Conservation (phyloP, 2,113 vertebrate genomes). For the Sclerurus mexicanus region DNA sequence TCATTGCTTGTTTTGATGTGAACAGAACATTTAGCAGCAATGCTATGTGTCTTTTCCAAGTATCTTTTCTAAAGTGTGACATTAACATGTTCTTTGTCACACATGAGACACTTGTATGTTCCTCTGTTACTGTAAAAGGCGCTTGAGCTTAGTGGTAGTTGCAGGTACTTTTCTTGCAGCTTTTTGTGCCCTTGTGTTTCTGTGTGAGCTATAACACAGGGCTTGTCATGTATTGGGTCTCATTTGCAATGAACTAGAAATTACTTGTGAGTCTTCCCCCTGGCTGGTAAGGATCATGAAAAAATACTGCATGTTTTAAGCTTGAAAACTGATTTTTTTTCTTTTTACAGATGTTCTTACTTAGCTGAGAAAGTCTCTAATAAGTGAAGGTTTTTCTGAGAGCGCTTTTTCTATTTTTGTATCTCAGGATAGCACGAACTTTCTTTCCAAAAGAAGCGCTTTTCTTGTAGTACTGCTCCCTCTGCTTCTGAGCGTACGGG, state of each 20-base stretch:
- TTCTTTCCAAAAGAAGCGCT: background rate
- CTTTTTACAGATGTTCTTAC: background rate
- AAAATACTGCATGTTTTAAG: background rate
- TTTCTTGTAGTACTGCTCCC: background rate
- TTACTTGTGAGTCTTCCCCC: background rate
- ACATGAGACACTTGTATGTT: background rate
- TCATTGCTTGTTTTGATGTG: background rate
- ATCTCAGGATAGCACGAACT: background rate
- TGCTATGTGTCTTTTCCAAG: background rate
- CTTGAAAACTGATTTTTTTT: background rate
- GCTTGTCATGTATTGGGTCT: background rate
- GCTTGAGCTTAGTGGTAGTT: background rate
- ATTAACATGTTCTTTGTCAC: background rate
- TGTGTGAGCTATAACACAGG: background rate
- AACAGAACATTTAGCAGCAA: background rate
- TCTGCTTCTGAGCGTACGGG: rapidly evolving
- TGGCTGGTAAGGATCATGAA: background rate
- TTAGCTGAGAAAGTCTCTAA: background rate
- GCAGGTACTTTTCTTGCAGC: background rate
- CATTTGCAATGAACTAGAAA: background rate
- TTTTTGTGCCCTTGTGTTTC: background rate
- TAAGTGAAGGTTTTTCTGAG: background rate
- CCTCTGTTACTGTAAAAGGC: background rate
- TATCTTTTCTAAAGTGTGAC: background rate
- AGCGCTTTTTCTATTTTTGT: background rate